Percentiles rank a stretch among this genome's conserved stretches.
Evolutionary conservation across 2,888 invertebrate species (phyloP).

Genomic region (Hyppa rectilinea): DNA sequence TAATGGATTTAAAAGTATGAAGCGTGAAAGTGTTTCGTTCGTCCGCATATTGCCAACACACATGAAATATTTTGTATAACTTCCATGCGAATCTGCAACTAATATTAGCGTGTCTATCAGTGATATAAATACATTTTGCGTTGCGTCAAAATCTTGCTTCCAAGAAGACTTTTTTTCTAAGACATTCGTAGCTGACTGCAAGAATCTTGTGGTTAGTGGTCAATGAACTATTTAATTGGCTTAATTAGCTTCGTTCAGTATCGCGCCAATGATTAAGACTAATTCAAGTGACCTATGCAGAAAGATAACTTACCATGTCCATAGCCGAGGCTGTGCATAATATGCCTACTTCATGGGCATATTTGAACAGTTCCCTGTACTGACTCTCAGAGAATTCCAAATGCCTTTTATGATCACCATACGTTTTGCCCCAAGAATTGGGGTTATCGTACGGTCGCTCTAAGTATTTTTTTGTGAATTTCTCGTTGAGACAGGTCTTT

Average conservation of each 20-base stretch:
- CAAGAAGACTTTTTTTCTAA: not conserved
- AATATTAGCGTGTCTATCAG: slow-evolving; percentile 20
- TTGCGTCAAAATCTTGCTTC: not conserved
- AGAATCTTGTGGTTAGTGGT: slow-evolving; percentile 16
- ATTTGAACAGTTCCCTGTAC: slow-evolving; percentile 92
- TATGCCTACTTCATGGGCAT: slow-evolving; percentile 92
- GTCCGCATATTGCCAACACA: slow-evolving; percentile 15
- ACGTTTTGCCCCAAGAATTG: slow-evolving; percentile 95
- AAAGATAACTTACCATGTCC: slow-evolving; percentile 91
- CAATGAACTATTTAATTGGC: slow-evolving; percentile 35
- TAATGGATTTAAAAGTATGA: slow-evolving; percentile 45
- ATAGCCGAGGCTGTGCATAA: slow-evolving; percentile 95
- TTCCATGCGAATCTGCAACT: not conserved
- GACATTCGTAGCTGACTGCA: slow-evolving; percentile 3
- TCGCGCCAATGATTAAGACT: slow-evolving; percentile 4
- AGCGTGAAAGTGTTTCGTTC: slow-evolving; percentile 48
- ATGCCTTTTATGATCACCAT: slow-evolving; percentile 94
- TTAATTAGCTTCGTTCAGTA: slow-evolving; percentile 14
- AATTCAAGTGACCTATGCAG: slow-evolving; percentile 13
- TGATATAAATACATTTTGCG: slow-evolving; percentile 8
- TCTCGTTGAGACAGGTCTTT: slow-evolving; percentile 93
- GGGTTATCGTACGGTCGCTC: slow-evolving; percentile 91
- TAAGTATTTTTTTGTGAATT: slow-evolving; percentile 93
- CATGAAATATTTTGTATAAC: slow-evolving; percentile 9
- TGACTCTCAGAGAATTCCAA: slow-evolving; percentile 94